Evolutionary conservation across 2,888 invertebrate genomes (phyloP), one percentile per base, ranked within the genome.

Genomic region (Ochropleura leucogaster): DNA sequence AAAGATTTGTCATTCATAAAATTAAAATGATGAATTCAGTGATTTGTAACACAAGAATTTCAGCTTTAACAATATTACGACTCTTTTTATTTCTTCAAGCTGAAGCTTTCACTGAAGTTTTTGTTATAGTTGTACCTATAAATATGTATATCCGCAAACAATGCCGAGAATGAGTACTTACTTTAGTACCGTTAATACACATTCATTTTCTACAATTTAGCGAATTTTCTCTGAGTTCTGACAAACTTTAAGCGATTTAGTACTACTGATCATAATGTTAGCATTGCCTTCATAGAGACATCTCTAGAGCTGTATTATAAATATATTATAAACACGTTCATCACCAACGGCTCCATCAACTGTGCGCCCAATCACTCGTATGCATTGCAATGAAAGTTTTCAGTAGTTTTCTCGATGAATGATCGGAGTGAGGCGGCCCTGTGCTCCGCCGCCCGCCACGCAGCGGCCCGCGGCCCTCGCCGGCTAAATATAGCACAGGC

Each of bases 401-500:
- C 68, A 77, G 72, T 83, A 88, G 90, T 91, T 91, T 88, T 89
- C 87, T 91, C 89, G 90, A 91, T 93, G 92, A 92, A 93, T 94
- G 93, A 92, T 92, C 88, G 78, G 90, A 89, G 90, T 88, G 89
- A 90, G 88, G 88, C 90, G 91, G 93, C 92, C 93, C 92, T 92
- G 90, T 84, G 81, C 74, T 89, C 89, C 85, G 85, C 87, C 82
- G 85, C 67, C 79, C 88, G 89, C 90, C 88, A 89, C 88, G 89
- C 90, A 84, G 87, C 86, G 84, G 87, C 85, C 84, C 90, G 90
- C 93, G 93, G 94, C 95, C 95, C 96, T 95, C 95, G 93, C 92
- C 82, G 91, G 90, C 92, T 96, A 96, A 92, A 95, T 95, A 94
- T 96, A 96, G 96, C 93, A 88, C 93, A 90, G 93, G 94, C 95